phyloP scores from a whole-genome alignment of 2,113 vertebrate genomes.

The Tachysurus vachellii region DNA sequence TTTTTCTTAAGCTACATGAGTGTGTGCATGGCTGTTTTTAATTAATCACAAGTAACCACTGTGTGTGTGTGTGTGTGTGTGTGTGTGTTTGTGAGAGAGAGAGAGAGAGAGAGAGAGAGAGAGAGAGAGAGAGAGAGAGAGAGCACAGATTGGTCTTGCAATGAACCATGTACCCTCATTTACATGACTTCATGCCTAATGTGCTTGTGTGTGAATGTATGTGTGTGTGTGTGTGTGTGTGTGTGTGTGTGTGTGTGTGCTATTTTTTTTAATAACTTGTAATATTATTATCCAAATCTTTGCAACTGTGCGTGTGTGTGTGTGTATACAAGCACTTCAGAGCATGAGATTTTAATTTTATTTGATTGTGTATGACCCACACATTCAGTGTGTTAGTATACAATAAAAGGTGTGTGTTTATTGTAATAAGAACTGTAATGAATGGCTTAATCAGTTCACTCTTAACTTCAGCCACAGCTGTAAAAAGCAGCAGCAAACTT shows the following conservation, averaged over 20 bases:
- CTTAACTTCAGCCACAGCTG: conserved; percentile 29
- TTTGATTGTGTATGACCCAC: conserved; percentile 63
- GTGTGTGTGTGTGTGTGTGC: conserved; percentile 32
- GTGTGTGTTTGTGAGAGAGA: conserved; percentile 6
- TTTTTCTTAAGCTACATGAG: no score
- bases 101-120: background rate
- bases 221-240: conserved; percentile 27
- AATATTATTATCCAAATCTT: background rate
- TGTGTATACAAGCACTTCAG: background rate
- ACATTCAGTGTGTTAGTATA: conserved; percentile 68
- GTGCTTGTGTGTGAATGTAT: conserved; percentile 10
- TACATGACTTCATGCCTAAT: conserved; percentile 62
- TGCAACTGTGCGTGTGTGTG: background rate
- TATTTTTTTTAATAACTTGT: background rate
- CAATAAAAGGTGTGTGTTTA: conserved; percentile 68
- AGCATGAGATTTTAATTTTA: conserved; percentile 29
- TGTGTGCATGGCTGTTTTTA: no score
- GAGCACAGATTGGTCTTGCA: conserved; percentile 52
- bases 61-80: background rate
- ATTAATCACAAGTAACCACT: background rate
- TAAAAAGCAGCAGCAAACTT: conserved; percentile 52
- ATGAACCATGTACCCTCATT: conserved; percentile 66
- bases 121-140: background rate
- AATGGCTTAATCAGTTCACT: conserved; percentile 68
- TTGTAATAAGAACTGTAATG: conserved; percentile 72